These are phyloP conservation scores for Papilio polytes DNA, from an alignment of 1,140 invertebrate genomes.

Conservation along the genomic window DNA sequence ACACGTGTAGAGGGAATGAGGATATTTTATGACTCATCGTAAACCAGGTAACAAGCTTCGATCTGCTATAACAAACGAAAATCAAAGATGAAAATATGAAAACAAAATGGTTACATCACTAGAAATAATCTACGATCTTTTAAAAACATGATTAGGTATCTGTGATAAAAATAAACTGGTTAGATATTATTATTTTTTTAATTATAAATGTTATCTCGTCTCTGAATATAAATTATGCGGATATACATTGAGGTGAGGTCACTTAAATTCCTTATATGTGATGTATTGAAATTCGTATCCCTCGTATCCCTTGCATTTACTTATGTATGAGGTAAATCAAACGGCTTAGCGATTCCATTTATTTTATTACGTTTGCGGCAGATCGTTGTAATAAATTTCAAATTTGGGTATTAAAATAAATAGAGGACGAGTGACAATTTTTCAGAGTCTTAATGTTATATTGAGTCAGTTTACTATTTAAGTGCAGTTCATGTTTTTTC, in stretches of 20 bases:
- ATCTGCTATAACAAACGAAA: not conserved
- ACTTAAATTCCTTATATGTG: conserved; percentile 4
- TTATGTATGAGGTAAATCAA: conserved; percentile 31
- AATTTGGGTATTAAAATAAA: conserved; percentile 7
- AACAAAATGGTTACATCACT: not conserved
- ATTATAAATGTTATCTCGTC: not conserved
- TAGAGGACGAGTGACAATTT: not conserved
- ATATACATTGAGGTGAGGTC: conserved; percentile 16
- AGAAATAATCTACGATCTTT: not conserved
- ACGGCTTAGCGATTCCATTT: conserved; percentile 22
- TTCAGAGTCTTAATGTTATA: not conserved
- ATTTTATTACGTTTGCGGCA: conserved; percentile 24
- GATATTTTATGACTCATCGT: not conserved
- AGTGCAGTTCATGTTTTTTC: no score
- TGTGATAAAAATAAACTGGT: no score
- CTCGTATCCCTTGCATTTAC: conserved; percentile 30
- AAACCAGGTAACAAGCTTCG: not conserved
- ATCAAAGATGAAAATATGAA: not conserved
- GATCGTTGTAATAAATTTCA: not conserved
- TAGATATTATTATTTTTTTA: no score
- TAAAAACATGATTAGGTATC: no score
- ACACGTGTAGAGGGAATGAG: not conserved
- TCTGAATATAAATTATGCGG: conserved; percentile 6
- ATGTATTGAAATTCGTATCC: conserved; percentile 32
- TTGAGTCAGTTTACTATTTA: not conserved